A percentile compares a stretch with the other conserved stretches of the same genome.
Evolutionary conservation across 2,888 invertebrate genomes (phyloP).

Genomic region (Rhopalosiphum nymphaeae): DNA sequence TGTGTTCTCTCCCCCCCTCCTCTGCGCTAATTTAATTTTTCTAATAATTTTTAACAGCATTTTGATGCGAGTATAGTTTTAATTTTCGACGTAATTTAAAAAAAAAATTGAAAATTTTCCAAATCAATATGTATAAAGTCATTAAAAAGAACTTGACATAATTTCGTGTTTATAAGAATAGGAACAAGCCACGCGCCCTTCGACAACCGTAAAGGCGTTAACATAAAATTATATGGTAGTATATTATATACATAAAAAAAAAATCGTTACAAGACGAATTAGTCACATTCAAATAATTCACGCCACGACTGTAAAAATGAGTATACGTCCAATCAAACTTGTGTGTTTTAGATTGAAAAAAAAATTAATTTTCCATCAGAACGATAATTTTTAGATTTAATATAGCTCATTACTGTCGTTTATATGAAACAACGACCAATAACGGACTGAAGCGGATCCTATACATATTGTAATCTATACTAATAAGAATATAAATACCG

Average conservation of each 20-base stretch:
- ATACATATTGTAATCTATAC: not conserved
- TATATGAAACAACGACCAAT: not conserved
- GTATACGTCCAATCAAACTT: not conserved
- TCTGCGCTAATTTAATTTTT: not conserved
- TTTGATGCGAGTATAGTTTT: not conserved
- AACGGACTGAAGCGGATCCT: not conserved
- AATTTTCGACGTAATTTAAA: not conserved
- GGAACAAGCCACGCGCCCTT: not conserved
- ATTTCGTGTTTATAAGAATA: not conserved
- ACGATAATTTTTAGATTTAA: not conserved
- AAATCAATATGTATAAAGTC: not conserved
- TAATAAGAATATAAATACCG: not conserved
- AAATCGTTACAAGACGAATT: not conserved
- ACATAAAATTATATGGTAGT: too few species aligned
- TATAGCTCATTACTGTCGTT: not conserved
- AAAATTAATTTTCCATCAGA: not conserved
- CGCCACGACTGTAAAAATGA: not conserved
- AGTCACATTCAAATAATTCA: not conserved
- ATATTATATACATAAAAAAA: too few species aligned
- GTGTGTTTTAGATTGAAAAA: not conserved
- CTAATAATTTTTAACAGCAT: not conserved
- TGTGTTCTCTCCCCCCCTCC: not conserved
- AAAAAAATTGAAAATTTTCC: not conserved
- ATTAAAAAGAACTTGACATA: not conserved
- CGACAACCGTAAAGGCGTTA: not conserved